Evolutionary conservation across 2,888 invertebrate genomes (phyloP), one percentile per base, ranked within the genome.

Genomic region (Diarsia brunnea): DNA sequence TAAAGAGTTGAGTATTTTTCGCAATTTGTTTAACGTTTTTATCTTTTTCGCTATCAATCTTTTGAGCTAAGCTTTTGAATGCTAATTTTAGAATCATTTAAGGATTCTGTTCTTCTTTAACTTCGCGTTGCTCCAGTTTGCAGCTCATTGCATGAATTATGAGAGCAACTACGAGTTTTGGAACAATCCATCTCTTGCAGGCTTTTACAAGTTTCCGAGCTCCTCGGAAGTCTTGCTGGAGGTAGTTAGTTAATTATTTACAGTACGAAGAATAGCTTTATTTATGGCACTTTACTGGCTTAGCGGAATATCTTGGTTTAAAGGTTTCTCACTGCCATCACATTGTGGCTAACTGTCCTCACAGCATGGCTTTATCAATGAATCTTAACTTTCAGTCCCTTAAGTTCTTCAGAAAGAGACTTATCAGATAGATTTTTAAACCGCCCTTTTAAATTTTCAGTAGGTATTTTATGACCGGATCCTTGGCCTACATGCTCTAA

Each of bases 1-100:
- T 86, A 87, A 86, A 81, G 87, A 85, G 81, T 81, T 75, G 71
- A 85, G 76, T 84, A 84, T 83, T 86, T 87, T 87, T 81, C 72
- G 72, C 78, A 84, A 84, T 84, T 86, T 84, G 78, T 86, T 76
- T 55, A 68, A 73, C 49, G 31, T 51, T 69, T 73, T 79, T 81
- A 86, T 86, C 87, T 76, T 75, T 61, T 70, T 69, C 27, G 14
- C 47, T 64, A 79, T 78, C 70, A 79, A 72, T 82, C 61, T 85
- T 82, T 72, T 70, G 47, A 45, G 53, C 53, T 27, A 27, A 63
- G 77, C 73, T 77, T 81, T 73, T 74, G 21, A 64, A 73, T 78
- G 53, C 43, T 66, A 72, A 72, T 69, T 58, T 58, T 45, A 51
- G 45, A 71, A 80, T 21, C 43, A 53, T 68, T 73, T 63, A 47